Percentiles rank a stretch among this genome's conserved stretches.
These are phyloP conservation scores for Apamea sordens DNA, from an alignment of 2,888 invertebrate species.

Conservation along the genomic window DNA sequence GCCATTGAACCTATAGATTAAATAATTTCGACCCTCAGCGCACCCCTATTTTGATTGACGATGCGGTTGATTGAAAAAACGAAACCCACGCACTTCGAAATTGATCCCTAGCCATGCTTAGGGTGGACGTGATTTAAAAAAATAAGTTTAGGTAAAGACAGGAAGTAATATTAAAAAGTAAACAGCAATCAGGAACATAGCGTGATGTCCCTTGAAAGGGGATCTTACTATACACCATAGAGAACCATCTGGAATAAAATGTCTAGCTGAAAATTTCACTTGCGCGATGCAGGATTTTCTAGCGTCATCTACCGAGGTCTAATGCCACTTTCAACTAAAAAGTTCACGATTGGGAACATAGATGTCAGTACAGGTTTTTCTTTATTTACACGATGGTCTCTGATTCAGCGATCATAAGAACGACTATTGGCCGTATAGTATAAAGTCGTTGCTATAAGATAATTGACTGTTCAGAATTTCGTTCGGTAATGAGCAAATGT, in stretches of 20 bases:
- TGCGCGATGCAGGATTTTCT: background rate
- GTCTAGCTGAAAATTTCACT: background rate
- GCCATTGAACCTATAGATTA: slow-evolving; percentile 68
- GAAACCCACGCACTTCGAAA: slow-evolving; percentile 67
- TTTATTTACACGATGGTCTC: slow-evolving; percentile 6
- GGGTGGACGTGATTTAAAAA: slow-evolving; percentile 63
- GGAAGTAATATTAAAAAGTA: slow-evolving; percentile 48
- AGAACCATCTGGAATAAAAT: background rate
- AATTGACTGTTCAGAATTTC: background rate
- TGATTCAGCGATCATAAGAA: background rate
- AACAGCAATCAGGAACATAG: slow-evolving; percentile 7
- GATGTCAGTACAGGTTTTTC: slow-evolving; percentile 37
- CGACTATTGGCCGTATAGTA: too few species aligned
- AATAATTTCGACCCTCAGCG: slow-evolving; percentile 71
- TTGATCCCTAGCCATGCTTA: slow-evolving; percentile 68
- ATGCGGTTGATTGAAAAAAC: slow-evolving; percentile 79
- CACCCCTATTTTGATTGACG: slow-evolving; percentile 80
- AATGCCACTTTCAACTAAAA: background rate
- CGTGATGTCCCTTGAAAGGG: slow-evolving; percentile 3
- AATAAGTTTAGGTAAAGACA: slow-evolving; percentile 28
- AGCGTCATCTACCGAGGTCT: slow-evolving; percentile 34
- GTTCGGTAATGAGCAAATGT: background rate
- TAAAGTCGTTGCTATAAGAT: background rate
- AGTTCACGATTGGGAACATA: slow-evolving; percentile 22
- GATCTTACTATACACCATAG: background rate